Evolutionary conservation across 2,797 vertebrate genomes (phyloP).

Genomic region (Synaphobranchus kaupii): DNA sequence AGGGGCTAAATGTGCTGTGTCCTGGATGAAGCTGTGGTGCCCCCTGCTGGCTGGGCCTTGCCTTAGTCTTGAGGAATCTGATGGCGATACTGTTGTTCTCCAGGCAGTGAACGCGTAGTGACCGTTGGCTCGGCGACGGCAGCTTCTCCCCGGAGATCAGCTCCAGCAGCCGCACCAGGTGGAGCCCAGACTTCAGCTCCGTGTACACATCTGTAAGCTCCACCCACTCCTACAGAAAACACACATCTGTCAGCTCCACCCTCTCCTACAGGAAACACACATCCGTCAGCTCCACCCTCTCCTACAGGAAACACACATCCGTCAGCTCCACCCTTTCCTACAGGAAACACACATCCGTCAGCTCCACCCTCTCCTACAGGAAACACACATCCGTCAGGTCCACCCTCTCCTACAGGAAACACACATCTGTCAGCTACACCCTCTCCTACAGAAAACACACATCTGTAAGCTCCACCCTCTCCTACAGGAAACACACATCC

Average conservation of each 20-base stretch:
- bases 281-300: background rate
- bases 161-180: slow-evolving; percentile 81
- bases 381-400: background rate
- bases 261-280: background rate
- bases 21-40: background rate
- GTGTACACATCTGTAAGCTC: slow-evolving; percentile 78
- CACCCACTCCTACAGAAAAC: slow-evolving; percentile 64
- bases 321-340: too few species aligned
- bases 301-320: background rate
- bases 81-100: slow-evolving; percentile 91
- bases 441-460: slow-evolving; percentile 63
- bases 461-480: background rate
- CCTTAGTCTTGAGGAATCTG: slow-evolving; percentile 86
- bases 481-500: background rate
- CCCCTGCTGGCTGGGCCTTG: slow-evolving; percentile 34
- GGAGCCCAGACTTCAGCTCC: slow-evolving; percentile 79
- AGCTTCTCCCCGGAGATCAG: slow-evolving; percentile 78
- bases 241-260: background rate
- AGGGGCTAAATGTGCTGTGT: background rate
- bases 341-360: too few species aligned
- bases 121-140: slow-evolving; percentile 72
- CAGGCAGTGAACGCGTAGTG: slow-evolving; percentile 81
- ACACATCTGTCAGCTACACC: slow-evolving; percentile 75
- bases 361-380: background rate
- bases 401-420: background rate